phyloP scores from a whole-genome alignment of 2,113 vertebrate genomes.

The Tyto alba region DNA sequence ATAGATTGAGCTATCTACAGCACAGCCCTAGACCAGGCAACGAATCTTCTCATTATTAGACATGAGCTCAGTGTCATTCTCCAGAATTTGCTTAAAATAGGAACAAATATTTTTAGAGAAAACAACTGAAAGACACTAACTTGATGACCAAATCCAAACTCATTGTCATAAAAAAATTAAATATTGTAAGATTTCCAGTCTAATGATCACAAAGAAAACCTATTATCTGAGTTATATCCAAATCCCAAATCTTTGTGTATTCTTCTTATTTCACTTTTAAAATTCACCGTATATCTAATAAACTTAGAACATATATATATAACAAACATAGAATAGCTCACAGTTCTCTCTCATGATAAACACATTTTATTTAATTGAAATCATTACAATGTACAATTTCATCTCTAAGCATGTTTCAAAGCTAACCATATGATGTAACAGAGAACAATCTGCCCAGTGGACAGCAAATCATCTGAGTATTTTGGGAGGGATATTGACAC shows the following conservation, averaged over 20 bases:
- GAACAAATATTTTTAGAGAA: background rate
- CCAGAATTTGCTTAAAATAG: background rate
- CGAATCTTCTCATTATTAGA: background rate
- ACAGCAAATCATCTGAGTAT: background rate
- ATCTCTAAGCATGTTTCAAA: background rate
- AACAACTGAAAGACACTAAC: background rate
- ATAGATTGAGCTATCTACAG: background rate
- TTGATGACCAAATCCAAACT: background rate
- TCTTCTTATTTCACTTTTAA: background rate
- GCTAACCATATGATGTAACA: background rate
- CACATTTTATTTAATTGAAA: background rate
- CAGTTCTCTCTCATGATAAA: background rate
- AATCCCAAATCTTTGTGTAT: background rate
- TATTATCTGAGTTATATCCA: background rate
- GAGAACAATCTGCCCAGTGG: background rate
- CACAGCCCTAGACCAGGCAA: background rate
- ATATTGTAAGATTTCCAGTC: background rate
- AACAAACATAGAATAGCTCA: background rate
- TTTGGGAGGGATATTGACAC: background rate
- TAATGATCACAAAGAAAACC: background rate
- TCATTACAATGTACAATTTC: rapidly evolving
- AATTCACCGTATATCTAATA: background rate
- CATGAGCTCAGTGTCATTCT: background rate
- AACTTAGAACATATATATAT: background rate
- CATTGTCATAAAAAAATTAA: background rate